Evolutionary conservation across 2,113 vertebrate genomes (phyloP).

Genomic region (Phaetusa simplex): DNA sequence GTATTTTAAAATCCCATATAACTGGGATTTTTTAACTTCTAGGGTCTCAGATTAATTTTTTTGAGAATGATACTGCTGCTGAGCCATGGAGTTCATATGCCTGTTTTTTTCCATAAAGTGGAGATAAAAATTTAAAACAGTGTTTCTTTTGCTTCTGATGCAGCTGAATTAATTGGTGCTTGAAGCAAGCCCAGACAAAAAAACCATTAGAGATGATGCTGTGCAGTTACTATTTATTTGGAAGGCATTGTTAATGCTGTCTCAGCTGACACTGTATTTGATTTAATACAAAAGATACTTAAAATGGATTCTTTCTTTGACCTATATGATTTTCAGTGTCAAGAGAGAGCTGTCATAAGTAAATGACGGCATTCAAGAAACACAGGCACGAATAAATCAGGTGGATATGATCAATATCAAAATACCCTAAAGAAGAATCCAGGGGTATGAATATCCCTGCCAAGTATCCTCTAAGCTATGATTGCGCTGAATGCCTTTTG

Average conservation of each 20-base stretch:
- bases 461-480: background rate
- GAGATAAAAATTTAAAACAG: background rate
- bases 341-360: background rate
- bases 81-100: background rate
- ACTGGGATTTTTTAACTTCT: background rate
- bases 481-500: background rate
- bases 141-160: background rate
- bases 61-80: background rate
- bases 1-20: background rate
- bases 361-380: background rate
- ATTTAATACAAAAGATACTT: background rate
- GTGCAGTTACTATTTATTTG: background rate
- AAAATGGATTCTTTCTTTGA: background rate
- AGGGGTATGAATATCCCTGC: background rate
- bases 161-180: background rate
- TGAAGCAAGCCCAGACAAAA: background rate
- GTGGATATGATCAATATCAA: background rate
- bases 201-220: background rate
- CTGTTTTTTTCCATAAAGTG: background rate
- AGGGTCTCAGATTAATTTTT: background rate
- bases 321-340: background rate
- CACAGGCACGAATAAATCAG: background rate
- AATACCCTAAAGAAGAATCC: background rate
- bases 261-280: background rate
- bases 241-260: background rate